Evolutionary conservation across 2,113 vertebrate species (phyloP).

Genomic region (Bubo bubo): DNA sequence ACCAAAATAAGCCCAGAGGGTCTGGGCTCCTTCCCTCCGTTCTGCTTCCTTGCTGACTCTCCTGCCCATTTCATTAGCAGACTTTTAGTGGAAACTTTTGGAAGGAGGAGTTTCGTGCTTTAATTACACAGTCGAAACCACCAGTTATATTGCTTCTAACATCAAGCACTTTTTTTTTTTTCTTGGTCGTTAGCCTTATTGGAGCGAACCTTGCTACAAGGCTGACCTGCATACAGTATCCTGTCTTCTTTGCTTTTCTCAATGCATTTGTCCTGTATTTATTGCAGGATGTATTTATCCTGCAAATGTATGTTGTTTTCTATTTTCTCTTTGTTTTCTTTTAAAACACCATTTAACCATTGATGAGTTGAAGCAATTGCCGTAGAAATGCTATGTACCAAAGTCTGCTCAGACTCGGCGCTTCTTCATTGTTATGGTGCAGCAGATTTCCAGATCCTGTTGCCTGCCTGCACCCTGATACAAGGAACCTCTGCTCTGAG

Average conservation of each 20-base stretch:
- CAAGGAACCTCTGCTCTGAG: not conserved
- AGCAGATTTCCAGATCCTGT: not conserved
- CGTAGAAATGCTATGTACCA: not conserved
- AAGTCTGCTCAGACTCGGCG: not conserved
- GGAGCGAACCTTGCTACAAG: not conserved
- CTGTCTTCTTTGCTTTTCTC: not conserved
- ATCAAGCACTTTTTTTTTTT: not conserved
- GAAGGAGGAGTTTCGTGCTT: not conserved
- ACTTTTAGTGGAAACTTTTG: not conserved
- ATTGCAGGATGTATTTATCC: not conserved
- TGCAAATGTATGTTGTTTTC: not conserved
- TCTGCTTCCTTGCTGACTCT: not conserved
- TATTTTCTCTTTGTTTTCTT: not conserved
- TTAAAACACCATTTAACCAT: not conserved
- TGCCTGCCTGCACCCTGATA: not conserved
- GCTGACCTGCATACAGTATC: not conserved
- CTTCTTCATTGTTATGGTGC: not conserved
- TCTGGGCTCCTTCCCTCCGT: not conserved
- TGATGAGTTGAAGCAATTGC: not conserved
- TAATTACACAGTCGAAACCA: not conserved
- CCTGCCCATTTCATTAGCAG: not conserved
- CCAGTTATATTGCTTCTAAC: not conserved
- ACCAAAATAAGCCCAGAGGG: no score
- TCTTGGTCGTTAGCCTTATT: not conserved
- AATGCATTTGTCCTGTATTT: not conserved